A percentile compares a stretch with the other conserved stretches of the same genome.
Evolutionary conservation across 2,113 vertebrate genomes (phyloP).

Genomic region (Myxocyprinus asiaticus): DNA sequence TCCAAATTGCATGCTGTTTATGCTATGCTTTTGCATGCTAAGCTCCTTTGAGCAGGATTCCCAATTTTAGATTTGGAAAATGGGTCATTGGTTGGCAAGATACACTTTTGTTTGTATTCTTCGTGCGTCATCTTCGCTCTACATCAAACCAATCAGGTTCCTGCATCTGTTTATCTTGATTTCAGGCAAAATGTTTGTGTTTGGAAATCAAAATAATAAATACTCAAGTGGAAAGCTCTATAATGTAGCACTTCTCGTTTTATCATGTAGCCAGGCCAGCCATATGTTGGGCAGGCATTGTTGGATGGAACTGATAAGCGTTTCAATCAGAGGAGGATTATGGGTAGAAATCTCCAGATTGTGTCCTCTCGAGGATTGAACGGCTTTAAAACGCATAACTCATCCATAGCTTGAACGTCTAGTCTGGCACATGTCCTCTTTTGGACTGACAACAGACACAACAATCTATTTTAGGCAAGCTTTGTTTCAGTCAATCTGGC

Average conservation of each 20-base stretch:
- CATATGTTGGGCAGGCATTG: constrained; percentile 44
- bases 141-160: constrained; percentile 26
- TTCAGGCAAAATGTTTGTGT: constrained; percentile 6
- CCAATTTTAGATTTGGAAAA: constrained; percentile 39
- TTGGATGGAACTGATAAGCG: constrained; percentile 33
- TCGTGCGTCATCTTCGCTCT: constrained; percentile 12
- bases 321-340: constrained; percentile 48
- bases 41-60: constrained; percentile 53
- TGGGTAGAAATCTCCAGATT: constrained; percentile 43
- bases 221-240: constrained; percentile 23
- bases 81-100: constrained; percentile 39
- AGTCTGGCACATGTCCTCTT: constrained; percentile 6
- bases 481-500: no score
- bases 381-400: constrained; percentile 43
- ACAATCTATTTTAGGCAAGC: not conserved
- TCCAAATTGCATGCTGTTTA: no score
- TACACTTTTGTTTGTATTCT: constrained; percentile 9
- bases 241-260: constrained; percentile 16
- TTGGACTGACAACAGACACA: not conserved
- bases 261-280: constrained; percentile 28
- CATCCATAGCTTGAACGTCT: not conserved
- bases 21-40: constrained; percentile 4
- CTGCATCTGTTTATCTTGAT: constrained; percentile 41
- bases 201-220: constrained; percentile 12
- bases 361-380: constrained; percentile 31